phyloP scores from a whole-genome alignment of 2,113 vertebrate species.

The Ariopsis seemanni region DNA sequence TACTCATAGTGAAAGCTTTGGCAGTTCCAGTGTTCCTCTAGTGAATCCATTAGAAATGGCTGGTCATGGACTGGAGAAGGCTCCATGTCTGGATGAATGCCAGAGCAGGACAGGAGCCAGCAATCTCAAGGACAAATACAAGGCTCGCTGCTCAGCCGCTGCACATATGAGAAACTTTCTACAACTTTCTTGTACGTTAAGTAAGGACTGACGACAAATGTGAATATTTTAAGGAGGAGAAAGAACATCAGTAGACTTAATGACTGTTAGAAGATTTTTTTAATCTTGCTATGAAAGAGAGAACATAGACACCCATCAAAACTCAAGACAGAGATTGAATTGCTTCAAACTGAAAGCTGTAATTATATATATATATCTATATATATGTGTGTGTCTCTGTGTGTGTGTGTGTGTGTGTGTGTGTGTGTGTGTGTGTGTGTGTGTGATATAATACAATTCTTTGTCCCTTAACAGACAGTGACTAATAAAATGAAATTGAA shows the following conservation, averaged over 20 bases:
- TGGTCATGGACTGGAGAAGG: slow-evolving; percentile 8
- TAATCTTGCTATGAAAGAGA: not conserved
- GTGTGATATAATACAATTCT: too few species aligned
- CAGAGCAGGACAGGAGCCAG: slow-evolving; percentile 45
- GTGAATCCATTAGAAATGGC: slow-evolving; percentile 42
- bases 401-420: too few species aligned
- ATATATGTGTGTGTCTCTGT: too few species aligned
- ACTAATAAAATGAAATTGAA: not conserved
- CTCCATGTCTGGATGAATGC: slow-evolving; percentile 34
- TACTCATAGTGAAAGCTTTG: not conserved
- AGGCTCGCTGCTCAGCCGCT: slow-evolving; percentile 43
- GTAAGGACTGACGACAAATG: not conserved
- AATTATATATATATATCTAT: too few species aligned
- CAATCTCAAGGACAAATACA: slow-evolving; percentile 50
- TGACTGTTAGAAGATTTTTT: not conserved
- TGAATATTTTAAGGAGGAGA: not conserved
- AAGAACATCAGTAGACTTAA: not conserved
- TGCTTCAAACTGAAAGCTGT: not conserved
- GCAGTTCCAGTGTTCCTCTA: slow-evolving; percentile 9
- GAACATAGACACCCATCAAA: not conserved
- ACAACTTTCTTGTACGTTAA: not conserved
- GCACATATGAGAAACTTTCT: slow-evolving; percentile 35
- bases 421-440: too few species aligned
- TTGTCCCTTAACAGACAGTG: not conserved
- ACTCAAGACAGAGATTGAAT: not conserved